Base-by-base conservation (phyloP, 2,888 invertebrate species). In the Ernsta delagoae region DNA sequence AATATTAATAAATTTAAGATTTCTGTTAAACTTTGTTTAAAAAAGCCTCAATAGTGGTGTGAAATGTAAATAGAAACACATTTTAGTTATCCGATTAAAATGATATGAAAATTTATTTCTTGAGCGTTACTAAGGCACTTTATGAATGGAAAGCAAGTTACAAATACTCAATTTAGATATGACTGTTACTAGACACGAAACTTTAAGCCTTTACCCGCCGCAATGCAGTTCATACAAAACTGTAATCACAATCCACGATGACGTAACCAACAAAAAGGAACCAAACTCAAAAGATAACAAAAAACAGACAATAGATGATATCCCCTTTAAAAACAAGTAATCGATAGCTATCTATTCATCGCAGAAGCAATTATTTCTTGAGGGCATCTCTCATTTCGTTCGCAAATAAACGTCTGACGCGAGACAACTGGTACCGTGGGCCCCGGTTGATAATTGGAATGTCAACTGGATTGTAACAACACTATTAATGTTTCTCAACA, bases 381-480 rank as follows among this genome's bases (percentile, higher is more conserved):
- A 61, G 54, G 41, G 54, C 53, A 61, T 60, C 66, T 67, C 61
- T 61, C 67, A 67, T 67, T 67, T 67, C 56, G 45, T 61, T 56
- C 45, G 54, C 66, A 67, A 67, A 67, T 67, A 67, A 61, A 60
- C 50, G 48, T 56, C 43, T 43, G 54, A 50, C 34, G 59, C 39
- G 39, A 66, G 53, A 66, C 66, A 45, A 39, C 45, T n/a, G 66
- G 16, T 41, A 53, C 61, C 36, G 54, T 11, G 60, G 43, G 50
- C 60, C 31, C 43, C 45, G 45, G 61, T 68, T 68, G 68, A 68
- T 68, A 68, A 68, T 68, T 68, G 68, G 68, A 68, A 62, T 68
- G 68, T 68, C 67, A 68, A 57, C 60, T n/a, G 53, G 12, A 16
- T 57, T 68, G 48, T 68, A 31, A 57, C 65, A 50, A 66, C 36